Percentiles rank a stretch among this genome's conserved stretches.
phyloP scores from a whole-genome alignment of 2,797 vertebrate genomes.

The Phalanger gymnotis region DNA sequence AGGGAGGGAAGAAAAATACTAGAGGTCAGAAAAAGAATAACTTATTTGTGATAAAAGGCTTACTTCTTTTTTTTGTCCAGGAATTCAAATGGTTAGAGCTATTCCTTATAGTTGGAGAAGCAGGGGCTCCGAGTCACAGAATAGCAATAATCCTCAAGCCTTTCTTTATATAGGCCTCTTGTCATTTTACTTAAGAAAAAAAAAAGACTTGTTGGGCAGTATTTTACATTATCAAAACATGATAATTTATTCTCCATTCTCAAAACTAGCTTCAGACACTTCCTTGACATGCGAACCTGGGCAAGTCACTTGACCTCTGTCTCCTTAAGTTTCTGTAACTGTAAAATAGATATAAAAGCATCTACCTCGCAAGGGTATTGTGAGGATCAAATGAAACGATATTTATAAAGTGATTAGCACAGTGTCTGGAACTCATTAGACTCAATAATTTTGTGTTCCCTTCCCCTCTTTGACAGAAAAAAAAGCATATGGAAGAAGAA shows the following conservation, averaged over 20 bases:
- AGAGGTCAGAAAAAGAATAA: neutral
- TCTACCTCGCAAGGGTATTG: neutral
- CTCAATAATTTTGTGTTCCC: neutral
- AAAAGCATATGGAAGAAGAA: neutral
- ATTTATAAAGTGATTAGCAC: neutral
- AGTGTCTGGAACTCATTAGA: neutral
- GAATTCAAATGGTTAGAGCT: neutral
- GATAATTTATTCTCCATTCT: neutral
- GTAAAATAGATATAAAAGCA: neutral
- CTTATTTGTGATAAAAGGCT: neutral
- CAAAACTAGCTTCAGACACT: neutral
- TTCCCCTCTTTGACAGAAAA: conserved; percentile 8
- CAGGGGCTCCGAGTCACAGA: neutral
- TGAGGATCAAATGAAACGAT: neutral
- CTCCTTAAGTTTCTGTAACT: neutral
- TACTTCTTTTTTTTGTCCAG: too few relatives aligned
- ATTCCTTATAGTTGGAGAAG: neutral
- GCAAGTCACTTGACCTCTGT: neutral
- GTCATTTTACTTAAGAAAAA: neutral
- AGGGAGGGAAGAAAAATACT: neutral
- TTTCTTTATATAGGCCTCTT: too few relatives aligned
- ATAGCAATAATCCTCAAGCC: neutral
- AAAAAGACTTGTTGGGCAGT: neutral
- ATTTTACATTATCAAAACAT: neutral
- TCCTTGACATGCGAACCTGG: neutral